Percentiles rank a stretch among this genome's conserved stretches.
Evolutionary conservation across 2,797 vertebrate species (phyloP).

Genomic region (Gambusia yucatana): DNA sequence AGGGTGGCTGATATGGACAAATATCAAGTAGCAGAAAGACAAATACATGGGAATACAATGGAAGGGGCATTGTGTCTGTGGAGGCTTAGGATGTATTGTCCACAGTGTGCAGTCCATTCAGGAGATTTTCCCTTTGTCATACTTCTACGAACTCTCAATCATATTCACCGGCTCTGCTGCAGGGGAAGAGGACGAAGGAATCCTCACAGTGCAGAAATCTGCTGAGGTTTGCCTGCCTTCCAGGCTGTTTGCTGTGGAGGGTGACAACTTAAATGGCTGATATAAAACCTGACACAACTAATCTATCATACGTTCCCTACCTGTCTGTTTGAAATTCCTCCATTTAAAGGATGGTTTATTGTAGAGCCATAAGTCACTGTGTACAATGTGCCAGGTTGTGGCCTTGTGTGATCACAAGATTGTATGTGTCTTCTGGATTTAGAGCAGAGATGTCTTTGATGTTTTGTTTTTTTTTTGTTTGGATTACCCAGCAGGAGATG

Average conservation of each 20-base stretch:
- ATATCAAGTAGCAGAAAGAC: conserved; percentile 40
- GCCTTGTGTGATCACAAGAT: conserved; percentile 69
- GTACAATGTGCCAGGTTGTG: conserved; percentile 47
- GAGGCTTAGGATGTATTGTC: conserved; percentile 26
- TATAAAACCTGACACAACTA: conserved; percentile 81
- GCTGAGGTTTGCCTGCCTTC: conserved; percentile 63
- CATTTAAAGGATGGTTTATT: conserved; percentile 76
- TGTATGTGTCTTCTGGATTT: conserved; percentile 52
- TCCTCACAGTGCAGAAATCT: conserved; percentile 50
- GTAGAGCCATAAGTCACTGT: conserved; percentile 59
- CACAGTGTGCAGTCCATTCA: conserved; percentile 30
- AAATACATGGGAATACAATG: conserved; percentile 26
- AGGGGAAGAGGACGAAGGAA: conserved; percentile 33
- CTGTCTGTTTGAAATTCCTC: conserved; percentile 70
- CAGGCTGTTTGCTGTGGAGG: conserved; percentile 69
- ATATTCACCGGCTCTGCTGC: conserved; percentile 41
- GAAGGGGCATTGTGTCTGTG: conserved; percentile 34
- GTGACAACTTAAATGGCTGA: conserved; percentile 81
- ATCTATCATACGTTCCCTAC: conserved; percentile 73
- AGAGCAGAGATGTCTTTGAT: conserved; percentile 41
- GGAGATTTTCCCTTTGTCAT: conserved; percentile 32
- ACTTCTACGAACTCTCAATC: conserved; percentile 59
- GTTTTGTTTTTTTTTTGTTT: conserved; percentile 22
- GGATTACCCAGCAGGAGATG: conserved; percentile 27
- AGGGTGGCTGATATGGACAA: conserved; percentile 66